Evolutionary conservation across 1,140 invertebrate genomes (phyloP).

Genomic region (Drosophila repletoides): DNA sequence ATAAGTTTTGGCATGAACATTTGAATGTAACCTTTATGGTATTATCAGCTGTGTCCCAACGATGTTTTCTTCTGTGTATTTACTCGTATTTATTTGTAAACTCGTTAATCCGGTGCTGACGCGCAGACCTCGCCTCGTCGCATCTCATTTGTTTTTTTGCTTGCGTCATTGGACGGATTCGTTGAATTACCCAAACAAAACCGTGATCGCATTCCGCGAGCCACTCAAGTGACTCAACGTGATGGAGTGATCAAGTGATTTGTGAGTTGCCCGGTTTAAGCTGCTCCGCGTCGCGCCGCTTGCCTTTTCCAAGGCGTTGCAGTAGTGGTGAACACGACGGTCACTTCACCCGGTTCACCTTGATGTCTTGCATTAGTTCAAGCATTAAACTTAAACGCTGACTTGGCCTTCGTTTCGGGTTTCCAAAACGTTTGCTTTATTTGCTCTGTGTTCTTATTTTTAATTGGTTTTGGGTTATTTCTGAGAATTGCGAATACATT

Average conservation of each 20-base stretch:
- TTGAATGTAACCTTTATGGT: too few species aligned
- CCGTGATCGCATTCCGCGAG: slow-evolving; percentile 4
- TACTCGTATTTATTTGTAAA: slow-evolving; percentile 58
- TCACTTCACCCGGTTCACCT: slow-evolving; percentile 51
- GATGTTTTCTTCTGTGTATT: too few species aligned
- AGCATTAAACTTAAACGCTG: not conserved
- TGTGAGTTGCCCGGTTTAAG: not conserved
- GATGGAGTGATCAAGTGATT: too few species aligned
- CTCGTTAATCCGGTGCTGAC: slow-evolving; percentile 57
- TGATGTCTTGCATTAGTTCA: slow-evolving; percentile 24
- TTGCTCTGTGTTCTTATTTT: not conserved
- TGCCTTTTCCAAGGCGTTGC: not conserved
- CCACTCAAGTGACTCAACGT: slow-evolving; percentile 1
- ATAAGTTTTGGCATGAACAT: too few species aligned
- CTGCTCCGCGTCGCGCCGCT: too few species aligned
- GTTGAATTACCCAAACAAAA: slow-evolving; percentile 5
- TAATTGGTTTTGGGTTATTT: not conserved
- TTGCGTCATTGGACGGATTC: slow-evolving; percentile 30
- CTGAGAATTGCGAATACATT: not conserved
- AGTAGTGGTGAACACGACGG: not conserved
- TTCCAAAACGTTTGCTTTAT: slow-evolving; percentile 9
- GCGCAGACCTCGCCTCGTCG: not conserved
- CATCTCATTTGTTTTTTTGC: slow-evolving; percentile 18
- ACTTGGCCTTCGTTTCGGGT: slow-evolving; percentile 37
- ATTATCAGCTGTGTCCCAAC: too few species aligned